Evolutionary conservation across 2,888 invertebrate genomes (phyloP).

Genomic region (Tubulanus polymorphus): DNA sequence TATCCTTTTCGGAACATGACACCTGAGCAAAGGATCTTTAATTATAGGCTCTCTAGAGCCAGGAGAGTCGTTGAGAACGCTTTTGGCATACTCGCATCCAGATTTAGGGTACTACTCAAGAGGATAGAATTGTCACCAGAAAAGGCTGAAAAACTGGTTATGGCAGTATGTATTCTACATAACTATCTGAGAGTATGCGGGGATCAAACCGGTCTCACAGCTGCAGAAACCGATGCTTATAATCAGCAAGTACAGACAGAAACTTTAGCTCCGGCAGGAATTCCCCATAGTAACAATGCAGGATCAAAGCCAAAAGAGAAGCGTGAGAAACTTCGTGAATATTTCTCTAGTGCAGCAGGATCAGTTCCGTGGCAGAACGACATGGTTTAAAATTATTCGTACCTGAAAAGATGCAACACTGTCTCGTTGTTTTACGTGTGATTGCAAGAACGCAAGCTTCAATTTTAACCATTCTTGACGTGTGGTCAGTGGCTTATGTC

Average conservation of each 20-base stretch:
- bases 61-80: not conserved
- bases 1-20: not conserved
- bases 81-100: not conserved
- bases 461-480: not conserved
- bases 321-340: constrained; percentile 18
- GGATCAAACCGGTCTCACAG: not conserved
- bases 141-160: not conserved
- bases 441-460: not conserved
- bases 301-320: constrained; percentile 13
- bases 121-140: not conserved
- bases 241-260: not conserved
- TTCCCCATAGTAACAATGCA: not conserved
- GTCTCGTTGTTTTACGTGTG: not conserved
- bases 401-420: not conserved
- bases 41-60: not conserved
- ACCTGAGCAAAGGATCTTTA: not conserved
- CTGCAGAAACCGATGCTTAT: not conserved
- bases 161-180: not conserved
- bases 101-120: not conserved
- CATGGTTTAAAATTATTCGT: constrained; percentile 15
- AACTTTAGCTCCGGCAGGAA: not conserved
- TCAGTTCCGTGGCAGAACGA: constrained; percentile 23
- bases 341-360: constrained; percentile 19
- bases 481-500: not conserved
- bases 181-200: not conserved